These are phyloP conservation scores for Theocolax elegans DNA, from an alignment of 1,140 invertebrate genomes.

Conservation along the genomic window DNA sequence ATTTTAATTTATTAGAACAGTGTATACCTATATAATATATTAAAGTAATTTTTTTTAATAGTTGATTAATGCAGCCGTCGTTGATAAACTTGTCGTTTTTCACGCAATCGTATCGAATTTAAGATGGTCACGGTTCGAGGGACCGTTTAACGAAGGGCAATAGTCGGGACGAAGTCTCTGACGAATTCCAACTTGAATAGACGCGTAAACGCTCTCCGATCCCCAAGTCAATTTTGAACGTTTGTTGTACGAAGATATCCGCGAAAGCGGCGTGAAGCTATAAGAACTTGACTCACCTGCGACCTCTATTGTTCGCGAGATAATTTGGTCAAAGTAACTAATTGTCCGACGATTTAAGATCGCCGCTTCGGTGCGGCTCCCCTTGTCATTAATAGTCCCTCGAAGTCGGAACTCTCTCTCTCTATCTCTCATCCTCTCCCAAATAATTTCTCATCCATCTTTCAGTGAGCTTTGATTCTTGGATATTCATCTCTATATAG, in stretches of 20 bases:
- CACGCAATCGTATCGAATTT: too few species aligned
- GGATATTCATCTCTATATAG: conserved; percentile 50
- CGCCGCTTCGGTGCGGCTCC: conserved; percentile 59
- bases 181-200: conserved; percentile 3
- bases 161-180: too few species aligned
- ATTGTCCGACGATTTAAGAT: conserved; percentile 64
- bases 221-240: too few species aligned
- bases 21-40: too few species aligned
- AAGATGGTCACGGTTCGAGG: too few species aligned
- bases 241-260: not conserved
- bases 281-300: conserved; percentile 44
- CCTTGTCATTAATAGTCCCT: conserved; percentile 68
- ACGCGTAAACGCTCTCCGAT: conserved; percentile 5
- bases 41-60: too few species aligned
- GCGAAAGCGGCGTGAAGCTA: too few species aligned
- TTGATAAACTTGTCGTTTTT: too few species aligned
- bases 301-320: conserved; percentile 59
- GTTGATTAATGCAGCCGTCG: too few species aligned
- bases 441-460: conserved; percentile 43
- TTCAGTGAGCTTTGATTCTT: conserved; percentile 54
- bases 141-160: not conserved
- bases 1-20: too few species aligned
- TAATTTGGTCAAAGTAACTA: conserved; percentile 68
- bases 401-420: conserved; percentile 56
- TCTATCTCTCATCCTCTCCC: conserved; percentile 38